These are phyloP conservation scores for Melanocharis versteri DNA, from an alignment of 2,113 vertebrate genomes.

Conservation along the genomic window DNA sequence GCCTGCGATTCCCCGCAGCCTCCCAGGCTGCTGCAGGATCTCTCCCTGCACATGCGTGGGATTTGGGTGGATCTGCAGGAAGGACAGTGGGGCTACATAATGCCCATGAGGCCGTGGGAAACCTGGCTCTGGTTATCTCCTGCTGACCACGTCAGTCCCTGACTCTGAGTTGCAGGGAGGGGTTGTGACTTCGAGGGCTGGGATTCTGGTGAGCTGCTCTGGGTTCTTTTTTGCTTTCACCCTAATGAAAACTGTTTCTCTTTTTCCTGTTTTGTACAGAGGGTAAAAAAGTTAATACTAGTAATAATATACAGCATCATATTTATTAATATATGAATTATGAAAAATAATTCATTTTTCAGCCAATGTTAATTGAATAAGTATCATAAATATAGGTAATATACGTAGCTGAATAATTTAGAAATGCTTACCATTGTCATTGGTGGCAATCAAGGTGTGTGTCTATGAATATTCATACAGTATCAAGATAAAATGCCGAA, in stretches of 20 bases:
- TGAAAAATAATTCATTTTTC: neutral
- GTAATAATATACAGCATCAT: neutral
- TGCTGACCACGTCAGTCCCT: neutral
- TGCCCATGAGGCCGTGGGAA: neutral
- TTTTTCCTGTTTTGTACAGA: neutral
- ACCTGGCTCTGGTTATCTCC: neutral
- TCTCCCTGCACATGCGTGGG: rapidly evolving
- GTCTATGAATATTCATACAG: neutral
- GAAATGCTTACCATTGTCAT: neutral
- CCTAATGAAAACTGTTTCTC: neutral
- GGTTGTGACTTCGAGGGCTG: neutral
- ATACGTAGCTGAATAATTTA: neutral
- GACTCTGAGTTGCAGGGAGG: neutral
- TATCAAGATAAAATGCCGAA: neutral
- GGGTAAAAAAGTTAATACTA: neutral
- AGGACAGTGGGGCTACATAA: neutral
- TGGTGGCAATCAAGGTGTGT: neutral
- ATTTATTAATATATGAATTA: neutral
- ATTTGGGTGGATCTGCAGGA: neutral
- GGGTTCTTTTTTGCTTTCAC: neutral
- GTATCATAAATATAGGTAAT: neutral
- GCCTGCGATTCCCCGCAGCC: neutral
- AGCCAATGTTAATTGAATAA: neutral
- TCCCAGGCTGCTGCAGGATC: neutral
- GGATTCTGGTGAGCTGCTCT: neutral